These are phyloP conservation scores for Drosophila triauraria DNA, from an alignment of 1,140 invertebrate genomes.

Conservation along the genomic window DNA sequence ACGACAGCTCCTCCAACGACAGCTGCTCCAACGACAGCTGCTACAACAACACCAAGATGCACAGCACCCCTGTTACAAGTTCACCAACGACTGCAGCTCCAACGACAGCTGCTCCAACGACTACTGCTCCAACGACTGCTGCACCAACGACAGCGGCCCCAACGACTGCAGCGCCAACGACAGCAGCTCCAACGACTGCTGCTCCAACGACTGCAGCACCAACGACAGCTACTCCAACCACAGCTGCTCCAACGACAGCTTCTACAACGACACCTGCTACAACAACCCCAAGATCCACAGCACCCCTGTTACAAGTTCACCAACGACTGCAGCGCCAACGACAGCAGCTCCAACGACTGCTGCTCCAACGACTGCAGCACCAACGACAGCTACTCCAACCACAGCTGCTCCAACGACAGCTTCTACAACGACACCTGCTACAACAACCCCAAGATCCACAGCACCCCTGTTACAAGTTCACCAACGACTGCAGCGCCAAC, in stretches of 20 bases:
- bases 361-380: too few species aligned
- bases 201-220: neutral
- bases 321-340: too few species aligned
- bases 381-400: too few species aligned
- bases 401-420: too few species aligned
- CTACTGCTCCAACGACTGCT: too few species aligned
- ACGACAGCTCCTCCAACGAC: neutral
- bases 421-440: neutral
- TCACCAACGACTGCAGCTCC: neutral
- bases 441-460: neutral
- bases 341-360: too few species aligned
- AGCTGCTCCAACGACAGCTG: neutral
- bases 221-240: neutral
- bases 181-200: too few species aligned
- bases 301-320: too few species aligned
- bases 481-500: too few species aligned
- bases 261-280: neutral
- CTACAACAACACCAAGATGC: conserved; percentile 1
- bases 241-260: too few species aligned
- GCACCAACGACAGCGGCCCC: neutral
- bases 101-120: neutral
- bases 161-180: too few species aligned
- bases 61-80: neutral
- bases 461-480: neutral
- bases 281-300: too few species aligned